Conservation (phyloP, 1,140 invertebrate genomes). For the Trachymyrmex septentrionalis region DNA sequence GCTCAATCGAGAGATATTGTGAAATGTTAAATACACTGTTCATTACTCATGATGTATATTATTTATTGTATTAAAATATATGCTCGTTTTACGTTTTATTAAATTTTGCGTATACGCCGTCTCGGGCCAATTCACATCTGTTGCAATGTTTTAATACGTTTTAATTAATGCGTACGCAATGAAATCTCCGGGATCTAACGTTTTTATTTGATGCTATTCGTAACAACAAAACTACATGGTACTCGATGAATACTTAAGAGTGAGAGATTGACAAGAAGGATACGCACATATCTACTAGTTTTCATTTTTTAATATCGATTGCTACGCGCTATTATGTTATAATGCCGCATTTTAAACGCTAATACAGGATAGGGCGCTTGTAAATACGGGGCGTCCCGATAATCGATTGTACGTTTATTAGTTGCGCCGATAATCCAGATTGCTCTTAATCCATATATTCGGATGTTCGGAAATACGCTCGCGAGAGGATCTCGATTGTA, state of each 20-base stretch:
- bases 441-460: slow-evolving; percentile 54
- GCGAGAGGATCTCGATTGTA: slow-evolving; percentile 39
- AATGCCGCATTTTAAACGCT: slow-evolving; percentile 39
- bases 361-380: slow-evolving; percentile 44
- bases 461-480: slow-evolving; percentile 56
- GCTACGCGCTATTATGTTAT: slow-evolving; percentile 25
- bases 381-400: slow-evolving; percentile 51
- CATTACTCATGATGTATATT: slow-evolving; percentile 4
- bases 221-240: not conserved
- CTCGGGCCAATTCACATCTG: not conserved
- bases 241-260: not conserved
- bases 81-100: slow-evolving; percentile 39
- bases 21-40: not conserved
- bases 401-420: slow-evolving; percentile 62
- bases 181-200: not conserved
- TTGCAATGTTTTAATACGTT: slow-evolving; percentile 21
- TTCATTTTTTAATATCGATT: slow-evolving; percentile 27
- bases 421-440: slow-evolving; percentile 58
- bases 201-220: not conserved
- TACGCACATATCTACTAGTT: not conserved
- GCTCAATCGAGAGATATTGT: not conserved
- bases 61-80: slow-evolving; percentile 34
- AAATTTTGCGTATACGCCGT: not conserved
- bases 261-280: not conserved
- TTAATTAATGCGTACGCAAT: slow-evolving; percentile 10